Evolutionary conservation across 2,797 vertebrate genomes (phyloP).

Genomic region (Poeciliopsis presidionis): DNA sequence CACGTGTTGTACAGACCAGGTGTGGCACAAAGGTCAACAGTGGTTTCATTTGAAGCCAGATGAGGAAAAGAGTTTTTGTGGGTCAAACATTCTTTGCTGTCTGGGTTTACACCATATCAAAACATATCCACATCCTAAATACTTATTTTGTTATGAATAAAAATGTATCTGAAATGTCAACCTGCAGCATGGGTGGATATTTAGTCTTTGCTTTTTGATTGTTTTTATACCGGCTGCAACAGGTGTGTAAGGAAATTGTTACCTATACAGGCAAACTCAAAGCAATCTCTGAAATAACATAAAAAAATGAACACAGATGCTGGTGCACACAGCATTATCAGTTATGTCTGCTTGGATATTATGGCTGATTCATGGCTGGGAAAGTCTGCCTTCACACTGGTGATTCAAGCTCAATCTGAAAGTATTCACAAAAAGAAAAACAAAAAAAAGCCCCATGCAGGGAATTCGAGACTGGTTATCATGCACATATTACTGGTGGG

Average conservation of each 20-base stretch:
- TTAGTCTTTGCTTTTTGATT: neutral
- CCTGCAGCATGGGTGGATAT: neutral
- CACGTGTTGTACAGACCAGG: neutral
- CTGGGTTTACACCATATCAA: neutral
- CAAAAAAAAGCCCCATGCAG: neutral
- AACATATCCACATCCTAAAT: neutral
- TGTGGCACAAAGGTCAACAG: conserved; percentile 1
- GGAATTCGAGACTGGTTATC: conserved; percentile 7
- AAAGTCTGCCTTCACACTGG: conserved; percentile 29
- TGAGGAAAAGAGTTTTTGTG: neutral
- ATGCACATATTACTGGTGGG: conserved; percentile 5
- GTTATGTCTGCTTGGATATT: conserved; percentile 6
- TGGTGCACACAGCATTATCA: neutral
- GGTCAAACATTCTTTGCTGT: neutral
- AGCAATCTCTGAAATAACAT: neutral
- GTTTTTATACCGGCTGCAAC: neutral
- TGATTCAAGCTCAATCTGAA: conserved; percentile 30
- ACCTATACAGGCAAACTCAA: neutral
- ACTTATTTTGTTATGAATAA: neutral
- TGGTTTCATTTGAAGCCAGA: neutral
- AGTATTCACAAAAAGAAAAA: neutral
- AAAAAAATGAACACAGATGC: neutral
- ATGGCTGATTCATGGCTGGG: conserved; percentile 38
- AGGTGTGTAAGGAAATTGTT: neutral
- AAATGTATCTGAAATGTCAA: neutral